Evolutionary conservation across 2,797 vertebrate species (phyloP).

Genomic region (Diglossa cyanea): DNA sequence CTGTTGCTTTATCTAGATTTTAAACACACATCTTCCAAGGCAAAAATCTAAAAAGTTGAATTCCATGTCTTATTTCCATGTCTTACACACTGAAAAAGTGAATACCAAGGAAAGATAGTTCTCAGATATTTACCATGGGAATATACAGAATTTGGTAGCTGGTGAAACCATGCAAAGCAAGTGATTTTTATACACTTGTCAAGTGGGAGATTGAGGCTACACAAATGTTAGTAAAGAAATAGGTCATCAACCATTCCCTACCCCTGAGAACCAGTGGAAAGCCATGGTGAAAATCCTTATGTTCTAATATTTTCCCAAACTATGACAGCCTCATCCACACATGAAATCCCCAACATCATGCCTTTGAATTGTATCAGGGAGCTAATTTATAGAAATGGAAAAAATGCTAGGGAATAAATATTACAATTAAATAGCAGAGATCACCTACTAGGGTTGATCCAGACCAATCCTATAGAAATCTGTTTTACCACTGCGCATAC

Average conservation of each 20-base stretch:
- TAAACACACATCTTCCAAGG: neutral
- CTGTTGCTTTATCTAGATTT: neutral
- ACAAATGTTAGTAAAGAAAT: neutral
- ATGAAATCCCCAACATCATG: neutral
- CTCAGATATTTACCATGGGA: neutral
- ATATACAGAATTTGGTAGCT: neutral
- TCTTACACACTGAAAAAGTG: neutral
- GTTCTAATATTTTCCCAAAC: neutral
- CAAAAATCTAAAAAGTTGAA: neutral
- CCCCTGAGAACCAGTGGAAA: neutral
- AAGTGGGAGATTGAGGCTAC: neutral
- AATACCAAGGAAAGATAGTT: neutral
- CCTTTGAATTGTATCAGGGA: neutral
- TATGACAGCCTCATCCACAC: neutral
- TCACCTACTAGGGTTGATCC: neutral
- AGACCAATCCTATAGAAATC: neutral
- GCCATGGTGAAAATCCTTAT: neutral
- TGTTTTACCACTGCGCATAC: neutral
- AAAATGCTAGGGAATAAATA: neutral
- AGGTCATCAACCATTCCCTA: neutral
- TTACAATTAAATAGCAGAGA: neutral
- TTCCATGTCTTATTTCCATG: neutral
- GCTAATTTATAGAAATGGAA: neutral
- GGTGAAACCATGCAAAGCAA: neutral
- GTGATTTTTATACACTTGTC: rapidly evolving